These are phyloP conservation scores for Lichenostomus cassidix DNA, from an alignment of 2,113 vertebrate species.

Conservation along the genomic window DNA sequence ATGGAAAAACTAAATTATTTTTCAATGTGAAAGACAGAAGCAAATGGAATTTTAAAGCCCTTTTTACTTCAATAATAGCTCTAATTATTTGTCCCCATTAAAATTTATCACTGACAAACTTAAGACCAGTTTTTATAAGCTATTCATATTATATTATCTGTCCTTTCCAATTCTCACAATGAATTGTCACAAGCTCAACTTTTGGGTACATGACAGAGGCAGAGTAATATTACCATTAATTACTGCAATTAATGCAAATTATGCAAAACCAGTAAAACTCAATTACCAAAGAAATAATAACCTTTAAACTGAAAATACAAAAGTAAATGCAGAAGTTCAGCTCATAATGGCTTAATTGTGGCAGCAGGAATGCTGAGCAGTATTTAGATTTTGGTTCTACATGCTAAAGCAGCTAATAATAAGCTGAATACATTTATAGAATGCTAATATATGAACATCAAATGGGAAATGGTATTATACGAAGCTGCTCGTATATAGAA, in stretches of 20 bases:
- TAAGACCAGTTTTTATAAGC: background rate
- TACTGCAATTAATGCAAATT: slow-evolving; percentile 39
- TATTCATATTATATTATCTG: background rate
- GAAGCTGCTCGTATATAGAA: background rate
- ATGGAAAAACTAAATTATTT: background rate
- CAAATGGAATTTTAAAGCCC: background rate
- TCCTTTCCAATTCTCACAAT: background rate
- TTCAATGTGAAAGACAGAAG: background rate
- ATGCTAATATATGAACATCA: background rate
- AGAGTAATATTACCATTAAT: slow-evolving; percentile 27
- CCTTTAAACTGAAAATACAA: slow-evolving; percentile 41
- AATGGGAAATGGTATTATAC: background rate
- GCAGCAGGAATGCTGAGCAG: background rate
- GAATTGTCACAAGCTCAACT: background rate
- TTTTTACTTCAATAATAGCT: background rate
- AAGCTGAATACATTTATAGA: background rate
- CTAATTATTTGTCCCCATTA: background rate
- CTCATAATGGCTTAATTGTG: background rate
- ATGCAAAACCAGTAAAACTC: slow-evolving; percentile 23
- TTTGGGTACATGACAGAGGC: background rate
- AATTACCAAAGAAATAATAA: slow-evolving; percentile 48
- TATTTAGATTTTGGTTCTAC: background rate
- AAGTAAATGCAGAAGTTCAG: slow-evolving; percentile 18
- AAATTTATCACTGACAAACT: slow-evolving; percentile 6
- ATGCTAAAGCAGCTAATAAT: background rate